These are phyloP conservation scores for Choristoneura fumiferana DNA, from an alignment of 1,140 invertebrate genomes.

Conservation along the genomic window DNA sequence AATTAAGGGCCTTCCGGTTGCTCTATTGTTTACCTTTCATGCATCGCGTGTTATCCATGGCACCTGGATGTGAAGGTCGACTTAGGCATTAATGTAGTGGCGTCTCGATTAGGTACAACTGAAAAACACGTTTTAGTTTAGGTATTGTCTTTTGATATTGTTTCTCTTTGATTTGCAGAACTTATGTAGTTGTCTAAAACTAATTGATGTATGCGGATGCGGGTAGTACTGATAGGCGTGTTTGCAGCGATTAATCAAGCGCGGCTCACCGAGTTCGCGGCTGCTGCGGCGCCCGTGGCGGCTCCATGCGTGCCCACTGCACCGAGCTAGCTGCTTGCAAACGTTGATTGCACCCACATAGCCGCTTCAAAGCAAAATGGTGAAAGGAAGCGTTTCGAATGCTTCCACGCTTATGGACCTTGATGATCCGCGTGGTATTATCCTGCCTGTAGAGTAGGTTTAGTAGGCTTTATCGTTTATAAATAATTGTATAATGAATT, in stretches of 20 bases:
- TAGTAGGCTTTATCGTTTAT: too few relatives aligned
- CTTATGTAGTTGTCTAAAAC: not conserved
- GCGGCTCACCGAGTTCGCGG: not conserved
- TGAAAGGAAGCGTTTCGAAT: conserved; percentile 44
- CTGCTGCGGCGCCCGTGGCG: conserved; percentile 16
- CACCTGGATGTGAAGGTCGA: conserved; percentile 1
- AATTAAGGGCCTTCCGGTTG: conserved; percentile 15
- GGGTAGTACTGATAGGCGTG: conserved; percentile 5
- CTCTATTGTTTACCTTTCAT: conserved; percentile 16
- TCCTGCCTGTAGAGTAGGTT: conserved; percentile 34
- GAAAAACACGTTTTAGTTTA: not conserved
- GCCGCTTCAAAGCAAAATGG: conserved; percentile 24
- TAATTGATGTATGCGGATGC: not conserved
- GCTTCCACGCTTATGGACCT: conserved; percentile 35
- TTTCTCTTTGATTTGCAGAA: not conserved
- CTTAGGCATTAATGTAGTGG: conserved; percentile 4
- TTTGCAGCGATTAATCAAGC: conserved; percentile 4
- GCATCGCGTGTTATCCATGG: conserved; percentile 1
- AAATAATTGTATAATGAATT: too few relatives aligned
- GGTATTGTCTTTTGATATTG: not conserved
- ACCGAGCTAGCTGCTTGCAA: conserved; percentile 24
- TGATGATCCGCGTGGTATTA: conserved; percentile 28
- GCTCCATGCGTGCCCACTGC: conserved; percentile 17
- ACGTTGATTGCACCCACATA: conserved; percentile 39
- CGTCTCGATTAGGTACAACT: not conserved